Evolutionary conservation across 2,113 vertebrate species (phyloP).

Genomic region (Boleophthalmus pectinirostris): DNA sequence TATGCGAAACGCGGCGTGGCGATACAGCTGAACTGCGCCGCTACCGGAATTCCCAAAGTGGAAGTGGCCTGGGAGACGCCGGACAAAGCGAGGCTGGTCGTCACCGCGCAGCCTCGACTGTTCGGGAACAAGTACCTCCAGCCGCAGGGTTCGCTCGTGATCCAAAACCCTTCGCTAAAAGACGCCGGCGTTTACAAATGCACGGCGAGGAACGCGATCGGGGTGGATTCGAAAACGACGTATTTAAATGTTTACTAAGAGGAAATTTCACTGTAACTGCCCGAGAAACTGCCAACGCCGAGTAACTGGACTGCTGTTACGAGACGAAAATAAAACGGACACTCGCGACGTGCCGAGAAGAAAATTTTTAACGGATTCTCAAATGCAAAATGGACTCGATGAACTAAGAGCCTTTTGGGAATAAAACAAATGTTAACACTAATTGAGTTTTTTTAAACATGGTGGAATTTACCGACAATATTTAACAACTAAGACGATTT

Average conservation of each 20-base stretch:
- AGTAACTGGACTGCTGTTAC: conserved; percentile 45
- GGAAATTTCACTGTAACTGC: conserved; percentile 23
- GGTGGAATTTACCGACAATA: not conserved
- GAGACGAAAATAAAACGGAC: conserved; percentile 25
- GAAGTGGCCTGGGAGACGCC: conserved; percentile 91
- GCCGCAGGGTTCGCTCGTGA: conserved; percentile 86
- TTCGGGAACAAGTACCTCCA: conserved; percentile 89
- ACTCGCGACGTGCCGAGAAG: conserved; percentile 1
- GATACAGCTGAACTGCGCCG: conserved; percentile 84
- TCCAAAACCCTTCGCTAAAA: conserved; percentile 81
- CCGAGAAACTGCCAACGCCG: conserved; percentile 65
- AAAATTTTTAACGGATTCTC: not conserved
- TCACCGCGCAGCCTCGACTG: conserved; percentile 80
- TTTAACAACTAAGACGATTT: too few relatives aligned
- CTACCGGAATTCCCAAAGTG: conserved; percentile 82
- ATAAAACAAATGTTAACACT: not conserved
- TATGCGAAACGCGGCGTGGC: conserved; percentile 83
- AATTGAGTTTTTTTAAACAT: not conserved
- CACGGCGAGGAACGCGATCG: conserved; percentile 86
- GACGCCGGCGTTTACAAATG: conserved; percentile 89
- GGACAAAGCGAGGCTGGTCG: conserved; percentile 78
- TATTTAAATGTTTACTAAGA: conserved; percentile 86
- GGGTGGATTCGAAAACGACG: conserved; percentile 85
- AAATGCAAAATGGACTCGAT: not conserved
- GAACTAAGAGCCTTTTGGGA: not conserved